phyloP scores from a whole-genome alignment of 2,888 invertebrate genomes.

The Odontocerum albicorne region DNA sequence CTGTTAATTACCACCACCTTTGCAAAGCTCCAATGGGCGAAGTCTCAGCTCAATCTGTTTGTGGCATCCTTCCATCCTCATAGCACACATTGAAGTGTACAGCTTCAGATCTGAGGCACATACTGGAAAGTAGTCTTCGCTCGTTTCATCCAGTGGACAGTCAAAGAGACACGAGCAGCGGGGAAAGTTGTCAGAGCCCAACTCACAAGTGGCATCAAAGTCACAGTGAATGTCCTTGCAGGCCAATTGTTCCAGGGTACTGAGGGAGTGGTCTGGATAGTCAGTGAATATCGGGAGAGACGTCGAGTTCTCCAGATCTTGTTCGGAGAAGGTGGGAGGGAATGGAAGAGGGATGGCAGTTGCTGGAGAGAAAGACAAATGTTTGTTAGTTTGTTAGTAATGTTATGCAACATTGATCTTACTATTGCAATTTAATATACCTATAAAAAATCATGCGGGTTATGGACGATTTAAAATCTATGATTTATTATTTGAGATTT shows the following conservation, averaged over 20 bases:
- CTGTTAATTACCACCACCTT: conserved; percentile 54
- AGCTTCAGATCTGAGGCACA: conserved; percentile 84
- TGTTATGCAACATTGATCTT: too few relatives aligned
- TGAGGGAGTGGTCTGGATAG: conserved; percentile 46
- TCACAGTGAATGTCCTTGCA: conserved; percentile 84
- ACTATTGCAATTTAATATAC: too few relatives aligned
- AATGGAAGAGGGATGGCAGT: conserved; percentile 35
- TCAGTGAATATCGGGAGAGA: conserved; percentile 48
- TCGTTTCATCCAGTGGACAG: conserved; percentile 59
- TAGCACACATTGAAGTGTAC: conserved; percentile 80
- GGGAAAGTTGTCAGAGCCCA: conserved; percentile 75
- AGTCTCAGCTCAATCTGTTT: conserved; percentile 78
- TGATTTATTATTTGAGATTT: too few relatives aligned
- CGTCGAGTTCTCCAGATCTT: conserved; percentile 43
- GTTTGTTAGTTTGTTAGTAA: conserved; percentile 26
- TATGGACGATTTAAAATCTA: too few relatives aligned
- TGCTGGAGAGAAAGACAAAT: conserved; percentile 20
- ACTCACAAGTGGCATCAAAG: conserved; percentile 83
- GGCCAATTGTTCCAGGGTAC: conserved; percentile 59
- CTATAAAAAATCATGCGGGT: too few relatives aligned
- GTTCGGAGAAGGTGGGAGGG: conserved; percentile 32
- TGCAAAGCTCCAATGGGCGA: conserved; percentile 80
- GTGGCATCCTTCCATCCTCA: conserved; percentile 86
- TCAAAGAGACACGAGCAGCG: conserved; percentile 80
- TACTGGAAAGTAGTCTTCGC: conserved; percentile 68